Evolutionary conservation across 2,113 vertebrate species (phyloP), one percentile per base, ranked within the genome.

Genomic region (Hippocampus comes): DNA sequence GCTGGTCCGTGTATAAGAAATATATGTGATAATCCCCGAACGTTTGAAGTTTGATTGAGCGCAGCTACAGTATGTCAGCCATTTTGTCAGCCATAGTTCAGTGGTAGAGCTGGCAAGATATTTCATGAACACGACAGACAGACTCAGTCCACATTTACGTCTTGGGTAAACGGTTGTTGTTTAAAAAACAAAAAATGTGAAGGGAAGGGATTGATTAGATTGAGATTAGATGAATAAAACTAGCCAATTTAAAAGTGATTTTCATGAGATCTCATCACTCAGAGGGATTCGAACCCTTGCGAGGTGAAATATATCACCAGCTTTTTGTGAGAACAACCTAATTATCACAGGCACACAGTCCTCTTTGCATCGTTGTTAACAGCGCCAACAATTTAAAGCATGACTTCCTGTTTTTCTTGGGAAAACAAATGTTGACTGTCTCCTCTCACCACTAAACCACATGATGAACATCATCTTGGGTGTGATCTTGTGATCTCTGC

Each of bases 381-480:
- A 9, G 18, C 8, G 8, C 25, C 15, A 27, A 23, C 15, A 60
- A 25, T 63, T 56, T 56, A 56, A 34, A 38, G 23, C 46, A 43
- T 7, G 5, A 42, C 43, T 17, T 10, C 25, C 27, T 23, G 12
- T 25, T 3, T 0, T 57, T 68, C 25, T 46, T 9, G 4, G 11
- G 17, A 71, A 12, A 67, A 6, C 7, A 21, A 60, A 17, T 0
- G 1, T 49, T 48, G 2, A 55, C 2, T 51, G 30, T 27, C 25
- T 73, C 57, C 18, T 67, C 96, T 97, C 87, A 99, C 97, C 97
- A 38, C 97, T 99, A 77, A 99, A 99, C 97, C 97, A 99, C 97
- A 99, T 99, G 89, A 99, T 96, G 86, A 96, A 99, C 97, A 97
- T 98, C 97, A 99, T 99, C 87, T 99, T 99, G 0, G 97, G 97